Evolutionary conservation across 2,888 invertebrate genomes (phyloP).

Genomic region (Folsomia manolachei): DNA sequence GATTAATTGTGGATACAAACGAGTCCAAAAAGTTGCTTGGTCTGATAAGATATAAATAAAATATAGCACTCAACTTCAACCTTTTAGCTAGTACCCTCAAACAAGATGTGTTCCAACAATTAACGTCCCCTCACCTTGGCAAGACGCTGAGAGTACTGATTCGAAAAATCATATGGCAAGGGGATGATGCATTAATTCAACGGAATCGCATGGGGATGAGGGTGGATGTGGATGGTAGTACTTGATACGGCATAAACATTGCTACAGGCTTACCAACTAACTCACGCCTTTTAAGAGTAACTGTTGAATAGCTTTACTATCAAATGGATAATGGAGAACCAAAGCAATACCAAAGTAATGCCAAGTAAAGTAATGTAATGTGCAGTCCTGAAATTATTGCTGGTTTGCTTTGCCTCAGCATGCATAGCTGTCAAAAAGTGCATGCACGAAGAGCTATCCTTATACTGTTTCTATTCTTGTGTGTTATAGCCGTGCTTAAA

Average conservation of each 20-base stretch:
- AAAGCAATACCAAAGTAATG: too few relatives aligned
- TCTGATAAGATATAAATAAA: too few relatives aligned
- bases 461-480: too few relatives aligned
- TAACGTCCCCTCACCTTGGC: background rate
- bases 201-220: background rate
- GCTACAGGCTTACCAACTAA: background rate
- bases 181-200: too few relatives aligned
- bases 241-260: background rate
- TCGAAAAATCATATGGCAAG: background rate
- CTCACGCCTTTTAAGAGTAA: background rate
- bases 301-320: background rate
- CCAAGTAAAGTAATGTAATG: too few relatives aligned
- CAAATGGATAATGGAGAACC: background rate
- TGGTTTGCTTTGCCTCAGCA: too few relatives aligned
- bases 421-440: background rate
- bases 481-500: background rate
- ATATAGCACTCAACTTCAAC: too few relatives aligned
- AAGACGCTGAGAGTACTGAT: background rate
- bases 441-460: too few relatives aligned
- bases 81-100: too few relatives aligned
- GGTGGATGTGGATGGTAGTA: background rate
- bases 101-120: too few relatives aligned
- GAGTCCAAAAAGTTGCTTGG: too few relatives aligned
- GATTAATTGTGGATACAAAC: too few relatives aligned
- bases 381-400: background rate